phyloP scores from a whole-genome alignment of 1,140 invertebrate species.

The Drosophila bocki region DNA sequence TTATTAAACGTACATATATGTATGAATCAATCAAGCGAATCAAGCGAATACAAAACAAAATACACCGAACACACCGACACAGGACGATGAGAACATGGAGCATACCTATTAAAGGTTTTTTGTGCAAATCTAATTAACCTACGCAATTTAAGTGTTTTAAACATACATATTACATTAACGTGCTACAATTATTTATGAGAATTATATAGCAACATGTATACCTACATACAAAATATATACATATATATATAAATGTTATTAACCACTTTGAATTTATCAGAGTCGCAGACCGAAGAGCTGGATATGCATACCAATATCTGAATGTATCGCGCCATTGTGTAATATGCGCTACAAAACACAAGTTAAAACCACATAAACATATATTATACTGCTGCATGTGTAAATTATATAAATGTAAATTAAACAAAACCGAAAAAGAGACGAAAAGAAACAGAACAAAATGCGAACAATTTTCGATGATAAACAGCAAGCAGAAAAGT shows the following conservation, averaged over 20 bases:
- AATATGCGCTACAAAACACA: constrained; percentile 74
- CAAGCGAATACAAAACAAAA: constrained; percentile 20
- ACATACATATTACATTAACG: constrained; percentile 49
- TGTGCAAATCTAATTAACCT: constrained; percentile 70
- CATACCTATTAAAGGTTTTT: constrained; percentile 83
- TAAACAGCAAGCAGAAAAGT: constrained; percentile 45
- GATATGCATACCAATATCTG: constrained; percentile 43
- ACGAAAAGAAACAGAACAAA: constrained; percentile 16
- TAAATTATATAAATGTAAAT: constrained; percentile 74
- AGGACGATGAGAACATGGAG: constrained; percentile 53
- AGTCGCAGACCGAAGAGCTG: constrained; percentile 18
- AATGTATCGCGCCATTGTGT: constrained; percentile 76
- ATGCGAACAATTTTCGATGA: constrained; percentile 55
- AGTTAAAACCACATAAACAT: constrained; percentile 38
- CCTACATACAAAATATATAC: constrained; percentile 43
- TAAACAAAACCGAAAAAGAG: constrained; percentile 19
- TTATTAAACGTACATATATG: constrained; percentile 15
- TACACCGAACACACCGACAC: constrained; percentile 38
- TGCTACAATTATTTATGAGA: constrained; percentile 56
- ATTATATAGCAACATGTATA: constrained; percentile 49
- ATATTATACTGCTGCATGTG: constrained; percentile 60
- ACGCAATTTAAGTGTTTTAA: constrained; percentile 69
- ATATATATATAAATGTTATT: constrained; percentile 57
- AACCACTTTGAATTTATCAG: constrained; percentile 51
- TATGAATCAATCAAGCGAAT: constrained; percentile 17